Base-by-base conservation (phyloP, 2,797 vertebrate species). In the Sebastes diploproa region DNA sequence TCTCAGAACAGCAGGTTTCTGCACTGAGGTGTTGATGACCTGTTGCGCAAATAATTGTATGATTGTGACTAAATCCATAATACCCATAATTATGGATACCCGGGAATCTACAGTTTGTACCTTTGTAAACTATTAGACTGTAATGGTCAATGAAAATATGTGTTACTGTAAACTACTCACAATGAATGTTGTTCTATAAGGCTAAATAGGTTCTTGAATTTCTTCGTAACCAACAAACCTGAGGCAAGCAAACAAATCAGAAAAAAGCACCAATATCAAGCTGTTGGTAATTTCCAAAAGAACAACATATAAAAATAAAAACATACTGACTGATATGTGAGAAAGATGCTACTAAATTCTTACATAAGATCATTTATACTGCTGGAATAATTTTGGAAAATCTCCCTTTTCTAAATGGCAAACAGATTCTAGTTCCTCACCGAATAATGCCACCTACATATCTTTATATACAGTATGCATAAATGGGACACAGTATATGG, bases 21-120 rank as follows among this genome's bases (percentile, higher is more conserved):
- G 38, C 20, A 67, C 69, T 20, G 63, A 81, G 63, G 61, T 71
- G 69, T 54, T 85, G 67, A 87, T 79, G 74, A 89, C 79, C 79
- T 84, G 59, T 70, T 84, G 75, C 29, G 63, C 32, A 71, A 79
- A 82, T 79, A 83, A 85, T 32, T 81, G 50, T 87, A 74, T 78
- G 59, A 71, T 10, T 25, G 32, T 3, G 50, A 70, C 9, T 20
- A 34, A 80, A 88, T 60, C 29, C 56, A 71, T 36, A 71, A 75
- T 32, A 29, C 0, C 14, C 2, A 42, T 82, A 46, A 56, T 38
- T 59, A 74, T 23, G 20, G n/a, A 72, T 69, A 61, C 5, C 9
- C 25, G 34, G 56, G 27, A 46, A 68, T 68, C 22, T 38, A 38
- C n/a, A 25, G 34, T 42, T 38, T 50, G 30, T 50, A 66, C 5